These are phyloP conservation scores for Nothoprocta pentlandii DNA, from an alignment of 2,113 vertebrate species.

Conservation along the genomic window DNA sequence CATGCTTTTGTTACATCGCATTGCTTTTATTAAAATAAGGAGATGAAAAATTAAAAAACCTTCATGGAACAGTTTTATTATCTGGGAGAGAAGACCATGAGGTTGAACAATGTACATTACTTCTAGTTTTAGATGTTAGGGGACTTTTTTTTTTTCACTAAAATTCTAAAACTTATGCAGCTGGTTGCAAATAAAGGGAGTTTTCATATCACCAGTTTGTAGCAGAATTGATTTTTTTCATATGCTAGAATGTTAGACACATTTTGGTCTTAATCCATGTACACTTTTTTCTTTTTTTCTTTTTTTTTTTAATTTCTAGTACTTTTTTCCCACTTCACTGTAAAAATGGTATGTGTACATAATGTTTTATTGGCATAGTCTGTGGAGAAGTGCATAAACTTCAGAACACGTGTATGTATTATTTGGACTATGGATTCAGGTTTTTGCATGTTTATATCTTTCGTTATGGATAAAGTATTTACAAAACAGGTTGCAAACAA, in stretches of 20 bases:
- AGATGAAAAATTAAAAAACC: slow-evolving; percentile 76
- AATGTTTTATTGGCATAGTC: slow-evolving; percentile 97
- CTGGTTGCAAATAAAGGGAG: slow-evolving; percentile 97
- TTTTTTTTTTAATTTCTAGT: slow-evolving; percentile 81
- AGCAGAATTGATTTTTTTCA: slow-evolving; percentile 85
- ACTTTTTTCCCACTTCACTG: slow-evolving; percentile 93
- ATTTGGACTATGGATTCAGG: slow-evolving; percentile 95
- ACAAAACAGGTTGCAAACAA: slow-evolving; percentile 93
- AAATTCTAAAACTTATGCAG: slow-evolving; percentile 90
- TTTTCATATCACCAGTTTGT: slow-evolving; percentile 95
- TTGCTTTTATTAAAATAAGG: slow-evolving; percentile 90
- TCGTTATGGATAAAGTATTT: slow-evolving; percentile 93
- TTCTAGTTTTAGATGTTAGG: slow-evolving; percentile 91
- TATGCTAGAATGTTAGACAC: slow-evolving; percentile 90
- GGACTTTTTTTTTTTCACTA: slow-evolving; percentile 84
- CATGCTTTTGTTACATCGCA: slow-evolving; percentile 90
- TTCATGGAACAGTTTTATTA: slow-evolving; percentile 87
- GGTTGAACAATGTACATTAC: slow-evolving; percentile 90
- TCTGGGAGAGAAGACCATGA: slow-evolving; percentile 82
- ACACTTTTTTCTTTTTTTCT: slow-evolving; percentile 82
- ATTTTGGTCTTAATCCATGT: slow-evolving; percentile 94
- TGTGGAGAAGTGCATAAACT: slow-evolving; percentile 92
- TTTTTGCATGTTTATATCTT: slow-evolving; percentile 99
- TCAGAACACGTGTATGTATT: slow-evolving; percentile 97
- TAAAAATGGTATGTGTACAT: slow-evolving; percentile 99